phyloP scores from a whole-genome alignment of 2,888 invertebrate species.

The Drosophila helvetica region DNA sequence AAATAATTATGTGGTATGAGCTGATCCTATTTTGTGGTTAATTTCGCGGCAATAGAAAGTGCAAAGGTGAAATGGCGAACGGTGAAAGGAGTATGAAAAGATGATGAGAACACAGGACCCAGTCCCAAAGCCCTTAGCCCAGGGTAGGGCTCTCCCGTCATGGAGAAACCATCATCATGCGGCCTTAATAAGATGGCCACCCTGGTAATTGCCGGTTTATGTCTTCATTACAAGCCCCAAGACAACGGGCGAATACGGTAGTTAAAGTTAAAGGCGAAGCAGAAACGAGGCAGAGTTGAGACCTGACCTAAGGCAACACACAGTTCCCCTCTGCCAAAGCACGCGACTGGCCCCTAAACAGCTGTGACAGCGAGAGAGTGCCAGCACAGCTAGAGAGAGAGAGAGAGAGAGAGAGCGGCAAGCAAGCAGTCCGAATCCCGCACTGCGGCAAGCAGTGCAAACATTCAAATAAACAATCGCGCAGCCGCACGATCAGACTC shows the following conservation, averaged over 20 bases:
- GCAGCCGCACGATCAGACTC: constrained; percentile 48
- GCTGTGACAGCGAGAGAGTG: constrained; percentile 25
- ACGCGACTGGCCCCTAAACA: constrained; percentile 42
- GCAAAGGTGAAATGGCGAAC: constrained; percentile 31
- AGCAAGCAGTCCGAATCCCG: constrained; percentile 24
- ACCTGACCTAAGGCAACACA: constrained; percentile 75
- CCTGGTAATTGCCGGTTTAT: constrained; percentile 64
- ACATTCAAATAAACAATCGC: constrained; percentile 68
- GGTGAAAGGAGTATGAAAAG: constrained; percentile 47
- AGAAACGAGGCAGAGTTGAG: constrained; percentile 51
- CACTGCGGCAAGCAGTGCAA: constrained; percentile 47
- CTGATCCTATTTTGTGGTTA: constrained; percentile 43
- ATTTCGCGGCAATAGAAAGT: constrained; percentile 30
- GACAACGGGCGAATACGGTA: constrained; percentile 48
- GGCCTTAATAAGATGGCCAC: constrained; percentile 53
- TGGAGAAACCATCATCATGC: constrained; percentile 58
- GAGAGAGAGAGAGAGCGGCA: not conserved
- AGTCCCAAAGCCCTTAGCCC: constrained; percentile 25
- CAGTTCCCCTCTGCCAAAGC: constrained; percentile 25
- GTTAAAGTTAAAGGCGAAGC: constrained; percentile 42
- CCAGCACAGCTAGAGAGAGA: not conserved
- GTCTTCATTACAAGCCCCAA: constrained; percentile 68
- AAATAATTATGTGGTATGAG: constrained; percentile 35
- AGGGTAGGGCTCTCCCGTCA: not conserved
- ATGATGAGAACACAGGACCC: constrained; percentile 2